A percentile compares a stretch with the other conserved stretches of the same genome.
These are phyloP conservation scores for Tympanuchus pallidicinctus DNA, from an alignment of 2,113 vertebrate species.

Conservation along the genomic window DNA sequence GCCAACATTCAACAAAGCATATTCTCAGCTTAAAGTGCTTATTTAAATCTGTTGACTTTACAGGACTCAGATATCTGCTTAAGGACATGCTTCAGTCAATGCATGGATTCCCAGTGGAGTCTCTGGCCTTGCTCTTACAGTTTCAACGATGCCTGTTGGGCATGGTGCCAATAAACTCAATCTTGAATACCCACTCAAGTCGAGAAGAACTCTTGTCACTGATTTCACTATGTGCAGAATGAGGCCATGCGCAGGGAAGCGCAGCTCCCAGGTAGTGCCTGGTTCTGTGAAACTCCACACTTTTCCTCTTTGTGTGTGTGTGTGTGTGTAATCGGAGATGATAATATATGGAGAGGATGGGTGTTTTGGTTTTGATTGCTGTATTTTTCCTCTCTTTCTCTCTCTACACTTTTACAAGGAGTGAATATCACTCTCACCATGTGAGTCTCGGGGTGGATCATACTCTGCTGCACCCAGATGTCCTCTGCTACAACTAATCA, in stretches of 20 bases:
- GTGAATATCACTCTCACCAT: background rate
- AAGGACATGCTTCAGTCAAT: constrained; percentile 41
- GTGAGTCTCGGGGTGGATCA: background rate
- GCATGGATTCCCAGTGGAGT: constrained; percentile 36
- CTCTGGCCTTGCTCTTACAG: constrained; percentile 1
- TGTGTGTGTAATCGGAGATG: background rate
- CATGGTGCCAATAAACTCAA: background rate
- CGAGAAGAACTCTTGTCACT: constrained; percentile 51
- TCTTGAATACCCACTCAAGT: constrained; percentile 53
- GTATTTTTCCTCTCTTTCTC: background rate
- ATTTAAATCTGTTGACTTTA: constrained; percentile 49
- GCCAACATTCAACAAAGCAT: constrained; percentile 1
- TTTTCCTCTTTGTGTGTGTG: background rate
- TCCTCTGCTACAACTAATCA: background rate
- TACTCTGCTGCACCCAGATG: background rate
- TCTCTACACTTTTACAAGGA: background rate
- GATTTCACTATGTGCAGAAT: constrained; percentile 47
- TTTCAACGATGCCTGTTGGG: constrained; percentile 47
- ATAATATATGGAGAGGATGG: background rate
- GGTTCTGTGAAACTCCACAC: background rate
- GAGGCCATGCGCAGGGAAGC: background rate
- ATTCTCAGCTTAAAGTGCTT: constrained; percentile 1
- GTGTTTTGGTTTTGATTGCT: background rate
- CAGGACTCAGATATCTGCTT: constrained; percentile 24
- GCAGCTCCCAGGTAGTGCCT: background rate